Evolutionary conservation across 2,888 invertebrate genomes (phyloP).

Genomic region (Lepidocyrtoides sp.): DNA sequence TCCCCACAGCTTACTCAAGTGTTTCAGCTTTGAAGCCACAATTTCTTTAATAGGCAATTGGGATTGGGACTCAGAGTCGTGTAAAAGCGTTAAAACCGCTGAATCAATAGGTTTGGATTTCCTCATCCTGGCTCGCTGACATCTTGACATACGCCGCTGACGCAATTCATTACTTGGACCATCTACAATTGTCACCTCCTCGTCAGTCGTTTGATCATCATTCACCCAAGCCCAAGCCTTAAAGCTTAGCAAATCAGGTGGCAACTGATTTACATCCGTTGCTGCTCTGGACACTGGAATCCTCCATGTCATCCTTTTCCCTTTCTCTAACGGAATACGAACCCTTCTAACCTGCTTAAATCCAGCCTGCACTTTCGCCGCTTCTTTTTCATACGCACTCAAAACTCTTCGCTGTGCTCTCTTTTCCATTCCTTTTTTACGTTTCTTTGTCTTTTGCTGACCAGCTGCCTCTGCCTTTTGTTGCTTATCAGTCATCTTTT

Average conservation of each 20-base stretch:
- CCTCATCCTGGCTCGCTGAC: neutral
- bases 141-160: neutral
- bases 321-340: slow-evolving; percentile 1
- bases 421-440: neutral
- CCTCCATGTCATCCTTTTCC: slow-evolving; percentile 9
- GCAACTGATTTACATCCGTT: slow-evolving; percentile 43
- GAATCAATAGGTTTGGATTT: slow-evolving; percentile 34
- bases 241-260: slow-evolving; percentile 54
- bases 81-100: neutral
- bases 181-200: neutral
- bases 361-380: neutral
- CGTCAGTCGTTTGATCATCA: slow-evolving; percentile 3
- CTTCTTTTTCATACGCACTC: slow-evolving; percentile 34
- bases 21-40: slow-evolving; percentile 7
- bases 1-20: slow-evolving; percentile 61
- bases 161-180: neutral
- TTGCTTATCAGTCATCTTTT: neutral
- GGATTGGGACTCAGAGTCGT: neutral
- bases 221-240: slow-evolving; percentile 60
- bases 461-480: neutral
- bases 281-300: slow-evolving; percentile 43
- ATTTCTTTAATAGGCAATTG: neutral
- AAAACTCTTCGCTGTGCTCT: slow-evolving; percentile 7
- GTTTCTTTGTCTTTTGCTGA: neutral
- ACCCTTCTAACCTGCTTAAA: slow-evolving; percentile 50